Evolutionary conservation across 2,888 invertebrate species (phyloP).

Genomic region (Elysia crispata): DNA sequence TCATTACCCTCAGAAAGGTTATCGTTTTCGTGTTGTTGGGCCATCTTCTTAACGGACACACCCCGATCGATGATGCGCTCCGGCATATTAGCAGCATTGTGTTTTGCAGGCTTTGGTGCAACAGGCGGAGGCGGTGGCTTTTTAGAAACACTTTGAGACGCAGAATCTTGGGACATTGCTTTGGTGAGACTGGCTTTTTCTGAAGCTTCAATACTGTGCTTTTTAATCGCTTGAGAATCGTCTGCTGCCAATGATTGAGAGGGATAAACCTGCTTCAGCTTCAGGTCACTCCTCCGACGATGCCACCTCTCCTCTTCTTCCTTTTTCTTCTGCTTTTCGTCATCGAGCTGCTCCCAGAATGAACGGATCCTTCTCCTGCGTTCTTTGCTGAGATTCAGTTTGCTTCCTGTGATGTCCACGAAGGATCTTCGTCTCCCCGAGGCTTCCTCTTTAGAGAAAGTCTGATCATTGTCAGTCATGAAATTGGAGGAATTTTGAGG

Average conservation of each 20-base stretch:
- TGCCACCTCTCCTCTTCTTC: neutral
- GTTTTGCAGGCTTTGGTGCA: conserved; percentile 14
- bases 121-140: conserved; percentile 30
- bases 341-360: conserved; percentile 33
- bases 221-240: neutral
- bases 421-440: neutral
- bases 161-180: neutral
- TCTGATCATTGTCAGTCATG: no score
- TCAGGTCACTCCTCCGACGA: neutral
- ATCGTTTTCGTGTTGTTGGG: conserved; percentile 12
- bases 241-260: neutral
- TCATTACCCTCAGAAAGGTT: neutral
- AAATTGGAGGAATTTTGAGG: no score
- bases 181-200: neutral
- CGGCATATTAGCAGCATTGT: no score
- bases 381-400: neutral
- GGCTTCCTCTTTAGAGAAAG: no score
- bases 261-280: neutral
- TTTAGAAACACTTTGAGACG: neutral
- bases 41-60: conserved; percentile 20
- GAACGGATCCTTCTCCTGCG: conserved; percentile 29
- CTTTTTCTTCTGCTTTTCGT: conserved; percentile 31
- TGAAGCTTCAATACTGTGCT: neutral
- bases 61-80: neutral
- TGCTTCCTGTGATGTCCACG: neutral